These are phyloP conservation scores for Corythornis cristatus DNA, from an alignment of 2,113 vertebrate genomes.

Conservation along the genomic window DNA sequence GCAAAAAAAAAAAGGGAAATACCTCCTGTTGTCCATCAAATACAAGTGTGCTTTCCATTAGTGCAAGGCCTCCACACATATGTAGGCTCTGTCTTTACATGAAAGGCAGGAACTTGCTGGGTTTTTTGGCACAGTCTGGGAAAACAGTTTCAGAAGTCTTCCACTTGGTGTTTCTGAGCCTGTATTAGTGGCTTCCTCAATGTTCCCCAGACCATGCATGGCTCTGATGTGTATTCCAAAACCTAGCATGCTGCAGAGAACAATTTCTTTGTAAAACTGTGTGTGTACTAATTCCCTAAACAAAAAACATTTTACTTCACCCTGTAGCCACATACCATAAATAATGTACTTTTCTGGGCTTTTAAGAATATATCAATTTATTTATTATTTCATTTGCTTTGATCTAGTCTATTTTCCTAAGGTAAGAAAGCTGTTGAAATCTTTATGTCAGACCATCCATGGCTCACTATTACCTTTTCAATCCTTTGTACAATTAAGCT, in stretches of 20 bases:
- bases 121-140: not conserved
- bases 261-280: not conserved
- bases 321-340: not conserved
- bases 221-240: not conserved
- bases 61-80: not conserved
- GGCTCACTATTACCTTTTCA: not conserved
- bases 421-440: not conserved
- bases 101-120: slow-evolving; percentile 12
- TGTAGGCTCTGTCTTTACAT: not conserved
- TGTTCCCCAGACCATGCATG: not conserved
- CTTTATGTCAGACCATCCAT: not conserved
- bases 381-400: not conserved
- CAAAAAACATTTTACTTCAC: not conserved
- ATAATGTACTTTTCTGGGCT: not conserved
- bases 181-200: not conserved
- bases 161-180: not conserved
- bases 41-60: not conserved
- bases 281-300: not conserved
- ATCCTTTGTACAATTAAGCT: not conserved
- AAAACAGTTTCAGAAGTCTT: not conserved
- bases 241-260: not conserved
- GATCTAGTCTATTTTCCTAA: not conserved
- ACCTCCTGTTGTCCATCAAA: slow-evolving; percentile 29
- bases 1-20: not conserved
- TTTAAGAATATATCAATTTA: not conserved